phyloP scores from a whole-genome alignment of 2,113 vertebrate genomes.

The Phyllopteryx taeniolatus region DNA sequence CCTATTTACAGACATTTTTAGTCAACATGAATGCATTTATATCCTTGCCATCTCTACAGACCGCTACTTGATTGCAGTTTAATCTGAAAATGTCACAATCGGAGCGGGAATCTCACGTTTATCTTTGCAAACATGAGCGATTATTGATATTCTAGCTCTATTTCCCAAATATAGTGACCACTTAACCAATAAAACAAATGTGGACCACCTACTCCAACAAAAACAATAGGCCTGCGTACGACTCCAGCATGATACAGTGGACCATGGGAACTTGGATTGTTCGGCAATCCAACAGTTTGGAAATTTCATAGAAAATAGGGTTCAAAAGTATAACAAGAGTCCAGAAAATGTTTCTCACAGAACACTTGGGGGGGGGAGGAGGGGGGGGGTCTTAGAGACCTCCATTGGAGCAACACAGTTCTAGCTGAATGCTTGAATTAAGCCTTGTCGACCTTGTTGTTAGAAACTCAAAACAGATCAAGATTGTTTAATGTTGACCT shows the following conservation, averaged over 20 bases:
- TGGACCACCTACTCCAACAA: neutral
- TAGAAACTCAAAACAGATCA: too few species aligned
- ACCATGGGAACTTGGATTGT: neutral
- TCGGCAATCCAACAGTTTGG: neutral
- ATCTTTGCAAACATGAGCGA: neutral
- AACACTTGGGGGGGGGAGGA: too few species aligned
- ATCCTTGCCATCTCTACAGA: neutral
- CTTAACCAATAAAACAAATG: neutral
- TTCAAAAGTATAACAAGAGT: neutral
- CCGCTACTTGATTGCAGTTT: neutral
- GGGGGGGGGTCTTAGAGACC: neutral
- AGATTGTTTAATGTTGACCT: too few species aligned
- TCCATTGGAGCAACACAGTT: neutral
- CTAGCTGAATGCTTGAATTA: too few species aligned
- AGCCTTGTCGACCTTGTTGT: too few species aligned
- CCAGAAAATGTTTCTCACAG: neutral
- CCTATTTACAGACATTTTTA: constrained; percentile 1
- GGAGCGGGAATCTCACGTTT: neutral
- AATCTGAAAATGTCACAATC: neutral
- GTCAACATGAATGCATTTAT: constrained; percentile 1
- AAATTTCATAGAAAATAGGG: neutral
- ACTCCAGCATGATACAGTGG: neutral
- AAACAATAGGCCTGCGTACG: neutral
- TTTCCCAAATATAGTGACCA: neutral
- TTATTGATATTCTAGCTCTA: neutral